Evolutionary conservation across 2,888 invertebrate species (phyloP), one percentile per base, ranked within the genome.

Genomic region (Cybosia mesomella): DNA sequence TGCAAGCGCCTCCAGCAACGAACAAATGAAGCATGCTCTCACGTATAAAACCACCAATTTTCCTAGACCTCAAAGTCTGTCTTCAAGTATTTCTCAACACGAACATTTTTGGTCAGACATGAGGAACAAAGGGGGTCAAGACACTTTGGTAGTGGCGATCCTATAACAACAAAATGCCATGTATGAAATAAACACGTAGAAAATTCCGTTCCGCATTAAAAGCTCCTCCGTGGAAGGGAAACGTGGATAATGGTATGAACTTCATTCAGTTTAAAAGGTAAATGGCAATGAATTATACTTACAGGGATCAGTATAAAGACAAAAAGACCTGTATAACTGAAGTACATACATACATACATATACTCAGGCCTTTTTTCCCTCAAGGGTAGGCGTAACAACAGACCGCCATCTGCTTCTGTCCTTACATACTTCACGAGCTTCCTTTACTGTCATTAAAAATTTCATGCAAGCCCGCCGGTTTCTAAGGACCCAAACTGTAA

Each of bases 21-120:
- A 88, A 86, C 89, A 92, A 92, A 93, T 91, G 91, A 92, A 92
- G 88, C 90, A 87, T 89, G 89, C 89, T 89, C 91, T 91, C 90
- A 92, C 90, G 90, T 89, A 86, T 72, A 83, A 81, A 76, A 49
- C 67, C 77, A 82, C 92, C 87, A 88, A 79, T 82, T 82, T 83
- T 65, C 66, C 68, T 72, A 81, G 88, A 86, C 62, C 89, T 73
- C 66, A 68, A 67, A 39, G 67, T 66, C 58, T 66, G 65, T 72
- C 63, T 64, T 69, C 65, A 65, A 71, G 39, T 62, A 66, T 5
- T 72, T 63, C 64, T 66, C 66, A 64, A 55, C 34, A 61, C 43
- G 61, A 69, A 65, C 34, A 70, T 68, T 69, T 71, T 32, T 7
- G 36, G 43, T 5, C 43, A n/a, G 60, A 9, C 9, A 4, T 34